phyloP scores from a whole-genome alignment of 2,888 invertebrate genomes.

The Rugalucina vietnamica region DNA sequence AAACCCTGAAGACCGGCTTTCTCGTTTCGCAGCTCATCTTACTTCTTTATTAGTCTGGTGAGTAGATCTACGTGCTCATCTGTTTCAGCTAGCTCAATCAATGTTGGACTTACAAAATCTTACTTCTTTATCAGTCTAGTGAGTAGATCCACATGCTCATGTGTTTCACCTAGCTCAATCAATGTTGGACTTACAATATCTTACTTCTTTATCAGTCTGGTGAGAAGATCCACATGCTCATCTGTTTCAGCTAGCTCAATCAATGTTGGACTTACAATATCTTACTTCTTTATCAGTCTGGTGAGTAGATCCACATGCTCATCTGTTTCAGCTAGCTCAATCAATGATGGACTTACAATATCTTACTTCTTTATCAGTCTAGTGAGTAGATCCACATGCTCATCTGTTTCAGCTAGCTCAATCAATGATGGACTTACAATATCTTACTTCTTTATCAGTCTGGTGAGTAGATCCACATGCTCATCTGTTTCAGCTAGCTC shows the following conservation, averaged over 20 bases:
- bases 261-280: no score
- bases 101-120: no score
- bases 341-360: no score
- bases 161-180: no score
- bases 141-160: no score
- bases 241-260: background rate
- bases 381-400: background rate
- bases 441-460: background rate
- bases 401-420: background rate
- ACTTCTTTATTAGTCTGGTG: background rate
- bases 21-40: no score
- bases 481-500: background rate
- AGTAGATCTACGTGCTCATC: background rate
- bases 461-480: background rate
- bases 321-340: background rate
- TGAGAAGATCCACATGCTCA: background rate
- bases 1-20: no score
- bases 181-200: no score
- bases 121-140: no score
- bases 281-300: background rate
- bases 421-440: no score
- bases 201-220: background rate
- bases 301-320: background rate
- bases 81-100: background rate
- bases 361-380: background rate